Evolutionary conservation across 2,888 invertebrate genomes (phyloP).

Genomic region (Dynastes maya): DNA sequence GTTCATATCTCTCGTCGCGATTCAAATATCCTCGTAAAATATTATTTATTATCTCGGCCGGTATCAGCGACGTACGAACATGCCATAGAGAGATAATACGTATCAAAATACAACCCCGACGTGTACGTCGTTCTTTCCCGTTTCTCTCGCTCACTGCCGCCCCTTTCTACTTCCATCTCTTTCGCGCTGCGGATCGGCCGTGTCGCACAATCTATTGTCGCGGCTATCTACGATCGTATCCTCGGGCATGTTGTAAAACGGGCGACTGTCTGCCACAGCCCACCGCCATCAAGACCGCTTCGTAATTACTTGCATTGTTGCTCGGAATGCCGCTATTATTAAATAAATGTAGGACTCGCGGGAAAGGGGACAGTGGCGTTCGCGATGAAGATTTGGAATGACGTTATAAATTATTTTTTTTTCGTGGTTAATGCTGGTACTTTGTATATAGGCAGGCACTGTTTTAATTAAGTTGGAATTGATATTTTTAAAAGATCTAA

Average conservation of each 20-base stretch:
- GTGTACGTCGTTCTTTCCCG: not conserved
- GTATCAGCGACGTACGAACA: conserved; percentile 22
- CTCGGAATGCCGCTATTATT: conserved; percentile 46
- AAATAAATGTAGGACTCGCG: conserved; percentile 30
- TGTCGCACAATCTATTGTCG: conserved; percentile 46
- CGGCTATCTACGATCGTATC: conserved; percentile 48
- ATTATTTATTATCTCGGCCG: conserved; percentile 42
- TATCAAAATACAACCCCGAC: conserved; percentile 46
- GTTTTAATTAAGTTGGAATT: too few relatives aligned
- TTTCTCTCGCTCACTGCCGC: too few relatives aligned
- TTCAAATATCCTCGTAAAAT: conserved; percentile 24
- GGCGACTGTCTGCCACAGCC: conserved; percentile 51
- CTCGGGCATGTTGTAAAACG: conserved; percentile 40
- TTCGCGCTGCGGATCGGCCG: not conserved
- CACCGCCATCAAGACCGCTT: conserved; percentile 41
- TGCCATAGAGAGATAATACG: conserved; percentile 46
- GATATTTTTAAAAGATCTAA: too few relatives aligned
- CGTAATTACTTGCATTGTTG: conserved; percentile 51
- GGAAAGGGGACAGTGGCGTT: not conserved
- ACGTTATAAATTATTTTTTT: too few relatives aligned
- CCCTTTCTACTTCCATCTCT: not conserved
- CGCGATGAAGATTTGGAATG: not conserved
- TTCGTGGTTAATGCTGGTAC: too few relatives aligned
- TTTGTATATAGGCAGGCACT: too few relatives aligned
- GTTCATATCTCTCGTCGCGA: conserved; percentile 13